phyloP scores from a whole-genome alignment of 2,888 invertebrate genomes.

The Orchesella flavescens region DNA sequence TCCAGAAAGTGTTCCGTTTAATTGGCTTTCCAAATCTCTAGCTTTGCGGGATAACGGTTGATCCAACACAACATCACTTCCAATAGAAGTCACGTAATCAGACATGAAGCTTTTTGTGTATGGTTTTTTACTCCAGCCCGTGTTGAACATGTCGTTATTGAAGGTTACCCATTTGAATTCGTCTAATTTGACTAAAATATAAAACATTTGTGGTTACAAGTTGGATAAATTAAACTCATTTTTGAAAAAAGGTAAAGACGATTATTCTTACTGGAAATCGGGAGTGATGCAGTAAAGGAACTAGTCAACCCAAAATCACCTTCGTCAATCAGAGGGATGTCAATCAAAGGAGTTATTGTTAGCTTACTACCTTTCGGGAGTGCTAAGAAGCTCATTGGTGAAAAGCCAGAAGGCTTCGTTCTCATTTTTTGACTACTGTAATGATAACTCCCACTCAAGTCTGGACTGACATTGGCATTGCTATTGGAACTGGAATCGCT shows the following conservation, averaged over 20 bases:
- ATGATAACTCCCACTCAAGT: not conserved
- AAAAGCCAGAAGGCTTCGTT: not conserved
- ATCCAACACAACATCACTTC: not conserved
- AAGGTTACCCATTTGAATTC: not conserved
- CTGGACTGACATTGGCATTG: too few relatives aligned
- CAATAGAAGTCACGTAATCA: not conserved
- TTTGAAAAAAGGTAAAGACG: too few relatives aligned
- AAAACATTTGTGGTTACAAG: not conserved
- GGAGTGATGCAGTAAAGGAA: conserved; percentile 14
- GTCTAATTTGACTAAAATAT: conserved; percentile 5
- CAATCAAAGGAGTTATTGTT: conserved; percentile 28
- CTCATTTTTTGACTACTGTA: too few relatives aligned
- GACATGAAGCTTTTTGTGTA: not conserved
- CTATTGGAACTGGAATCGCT: too few relatives aligned
- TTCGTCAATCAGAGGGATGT: conserved; percentile 14
- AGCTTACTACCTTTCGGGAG: conserved; percentile 35
- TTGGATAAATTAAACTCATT: not conserved
- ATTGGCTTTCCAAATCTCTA: not conserved
- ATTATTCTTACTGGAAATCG: conserved; percentile 47
- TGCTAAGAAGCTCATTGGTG: not conserved
- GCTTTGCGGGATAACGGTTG: not conserved
- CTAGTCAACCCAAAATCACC: not conserved
- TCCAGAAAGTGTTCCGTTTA: not conserved
- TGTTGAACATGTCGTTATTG: not conserved
- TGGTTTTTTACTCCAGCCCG: not conserved